These are phyloP conservation scores for Hystrix cristata DNA, from an alignment of 2,113 vertebrate species.

Conservation along the genomic window DNA sequence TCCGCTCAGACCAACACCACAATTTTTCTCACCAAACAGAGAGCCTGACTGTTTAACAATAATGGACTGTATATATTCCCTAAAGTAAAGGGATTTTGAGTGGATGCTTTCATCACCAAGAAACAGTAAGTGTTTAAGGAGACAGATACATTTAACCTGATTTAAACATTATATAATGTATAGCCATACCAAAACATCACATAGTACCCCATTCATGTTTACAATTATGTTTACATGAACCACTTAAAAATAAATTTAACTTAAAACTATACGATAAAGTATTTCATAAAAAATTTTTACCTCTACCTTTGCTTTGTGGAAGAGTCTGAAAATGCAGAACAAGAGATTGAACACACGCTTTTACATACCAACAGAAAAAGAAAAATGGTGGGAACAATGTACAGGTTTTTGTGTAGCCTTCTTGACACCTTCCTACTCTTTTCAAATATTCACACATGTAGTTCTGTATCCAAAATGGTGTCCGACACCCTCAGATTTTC, in stretches of 20 bases:
- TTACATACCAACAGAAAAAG: neutral
- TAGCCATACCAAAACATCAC: neutral
- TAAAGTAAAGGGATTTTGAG: neutral
- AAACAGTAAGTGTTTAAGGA: neutral
- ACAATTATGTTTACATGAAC: neutral
- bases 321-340: neutral
- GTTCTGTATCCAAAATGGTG: fast-evolving
- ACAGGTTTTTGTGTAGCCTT: too few relatives aligned
- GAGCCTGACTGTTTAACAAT: neutral
- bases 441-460: neutral
- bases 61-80: neutral
- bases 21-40: neutral
- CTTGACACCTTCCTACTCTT: neutral
- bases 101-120: neutral
- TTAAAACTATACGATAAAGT: neutral
- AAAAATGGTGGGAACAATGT: neutral
- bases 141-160: neutral
- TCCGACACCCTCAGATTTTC: neutral
- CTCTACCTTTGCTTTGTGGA: neutral
- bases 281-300: neutral
- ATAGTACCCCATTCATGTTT: neutral
- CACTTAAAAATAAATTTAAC: neutral
- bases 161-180: neutral
- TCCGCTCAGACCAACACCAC: neutral
- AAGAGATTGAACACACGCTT: neutral